Evolutionary conservation across 2,888 invertebrate genomes (phyloP).

Genomic region (Cheilosia grossa): DNA sequence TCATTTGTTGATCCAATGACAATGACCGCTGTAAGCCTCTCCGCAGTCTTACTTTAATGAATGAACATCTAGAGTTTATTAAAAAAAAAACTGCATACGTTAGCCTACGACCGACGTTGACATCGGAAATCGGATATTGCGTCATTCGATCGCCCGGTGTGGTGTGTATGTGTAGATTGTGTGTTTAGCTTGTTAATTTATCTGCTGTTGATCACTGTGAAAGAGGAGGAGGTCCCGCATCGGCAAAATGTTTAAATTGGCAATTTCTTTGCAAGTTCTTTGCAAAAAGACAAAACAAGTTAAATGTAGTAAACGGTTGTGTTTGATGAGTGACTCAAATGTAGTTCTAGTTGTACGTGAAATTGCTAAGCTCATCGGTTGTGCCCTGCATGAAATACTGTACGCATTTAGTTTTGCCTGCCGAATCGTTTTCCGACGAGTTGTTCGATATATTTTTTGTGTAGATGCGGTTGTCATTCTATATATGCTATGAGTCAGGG

Average conservation of each 20-base stretch:
- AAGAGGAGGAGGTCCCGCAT: conserved; percentile 12
- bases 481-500: neutral
- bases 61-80: conserved; percentile 55
- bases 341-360: conserved; percentile 11
- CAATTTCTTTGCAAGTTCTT: conserved; percentile 38
- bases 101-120: conserved; percentile 46
- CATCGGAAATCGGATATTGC: conserved; percentile 31
- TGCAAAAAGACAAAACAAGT: conserved; percentile 1
- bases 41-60: conserved; percentile 31
- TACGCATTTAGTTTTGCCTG: conserved; percentile 5
- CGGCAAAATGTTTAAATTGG: conserved; percentile 37
- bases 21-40: conserved; percentile 14
- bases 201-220: conserved; percentile 30
- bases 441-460: conserved; percentile 4
- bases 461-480: conserved; percentile 9
- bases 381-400: neutral
- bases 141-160: neutral
- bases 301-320: neutral
- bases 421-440: conserved; percentile 21
- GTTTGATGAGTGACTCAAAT: conserved; percentile 32
- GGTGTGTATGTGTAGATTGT: conserved; percentile 3
- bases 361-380: conserved; percentile 46
- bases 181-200: conserved; percentile 42
- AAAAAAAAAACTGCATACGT: conserved; percentile 8
- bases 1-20: neutral